Evolutionary conservation across 2,797 vertebrate genomes (phyloP), one percentile per base, ranked within the genome.

Genomic region (Anas bahamensis): DNA sequence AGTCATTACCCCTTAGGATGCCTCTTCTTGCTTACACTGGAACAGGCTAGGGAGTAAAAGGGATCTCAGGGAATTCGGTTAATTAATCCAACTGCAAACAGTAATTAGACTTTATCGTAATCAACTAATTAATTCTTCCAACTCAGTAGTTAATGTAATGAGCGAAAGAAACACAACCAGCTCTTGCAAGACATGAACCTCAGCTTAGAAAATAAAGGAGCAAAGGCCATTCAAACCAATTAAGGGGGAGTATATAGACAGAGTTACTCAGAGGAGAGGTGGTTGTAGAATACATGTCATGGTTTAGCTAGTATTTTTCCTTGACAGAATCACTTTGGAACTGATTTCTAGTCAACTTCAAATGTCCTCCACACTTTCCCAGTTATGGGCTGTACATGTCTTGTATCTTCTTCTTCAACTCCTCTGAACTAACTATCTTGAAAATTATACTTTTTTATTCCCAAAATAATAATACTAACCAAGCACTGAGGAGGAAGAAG

Each of bases 71-170:
- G 68, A 97, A 94, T 93, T 92, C 50, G 55, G 71, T 89, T 95
- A 97, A 95, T 97, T 96, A 96, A 92, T 96, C 89, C 91, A 93
- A 77, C 89, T 65, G 92, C 91, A 96, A 97, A 95, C 91, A 96
- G 91, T 96, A 96, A 97, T 96, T 96, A 95, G 94, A 95, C 92
- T 94, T 95, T 93, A 94, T 94, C 83, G 0, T 80, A 95, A 95
- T 96, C 88, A 94, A 88, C 91, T 92, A 96, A 96, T 97, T 95
- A 96, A 96, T 95, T 92, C 92, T 96, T 96, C 94, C 94, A 93
- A 74, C 83, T 94, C 91, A 88, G 91, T 91, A 90, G 92, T 88
- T 82, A 39, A 86, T 89, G 79, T 93, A 97, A 96, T 93, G 88
- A 95, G 91, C 64, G 53, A 81, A 94, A 83, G 52, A 83, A 93